Evolutionary conservation across 2,888 invertebrate species (phyloP).

Genomic region (Cheilosia vulpina): DNA sequence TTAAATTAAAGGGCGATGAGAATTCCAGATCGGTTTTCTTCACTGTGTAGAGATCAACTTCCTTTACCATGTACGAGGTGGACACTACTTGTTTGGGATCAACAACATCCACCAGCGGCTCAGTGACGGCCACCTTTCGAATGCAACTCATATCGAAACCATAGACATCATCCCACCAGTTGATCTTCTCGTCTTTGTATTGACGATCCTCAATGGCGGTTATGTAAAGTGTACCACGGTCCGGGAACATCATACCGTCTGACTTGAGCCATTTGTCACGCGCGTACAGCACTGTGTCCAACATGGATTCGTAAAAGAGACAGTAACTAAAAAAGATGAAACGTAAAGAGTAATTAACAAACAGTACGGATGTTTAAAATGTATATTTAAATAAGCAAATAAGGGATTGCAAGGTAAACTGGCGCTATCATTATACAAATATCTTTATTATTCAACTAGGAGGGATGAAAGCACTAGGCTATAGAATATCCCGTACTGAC

Average conservation of each 20-base stretch:
- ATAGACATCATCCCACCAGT: slow-evolving; percentile 99
- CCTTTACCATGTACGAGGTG: slow-evolving; percentile 96
- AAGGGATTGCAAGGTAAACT: too few species aligned
- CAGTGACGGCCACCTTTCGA: slow-evolving; percentile 98
- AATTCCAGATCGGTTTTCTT: slow-evolving; percentile 97
- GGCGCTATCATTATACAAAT: too few species aligned
- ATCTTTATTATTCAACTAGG: too few species aligned
- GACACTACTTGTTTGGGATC: slow-evolving; percentile 99
- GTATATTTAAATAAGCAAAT: neutral
- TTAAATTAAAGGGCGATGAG: slow-evolving; percentile 92
- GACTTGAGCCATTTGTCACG: slow-evolving; percentile 98
- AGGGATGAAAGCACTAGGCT: too few species aligned
- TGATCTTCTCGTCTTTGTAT: slow-evolving; percentile 99
- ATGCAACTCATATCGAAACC: slow-evolving; percentile 99
- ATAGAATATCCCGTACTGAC: too few species aligned
- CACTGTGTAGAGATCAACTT: slow-evolving; percentile 99
- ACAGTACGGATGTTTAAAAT: neutral
- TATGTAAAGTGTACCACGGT: slow-evolving; percentile 96
- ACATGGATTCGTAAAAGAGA: slow-evolving; percentile 99
- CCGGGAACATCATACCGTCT: slow-evolving; percentile 97
- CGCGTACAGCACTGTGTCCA: slow-evolving; percentile 99
- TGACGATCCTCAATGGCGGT: slow-evolving; percentile 98
- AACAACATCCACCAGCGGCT: slow-evolving; percentile 99
- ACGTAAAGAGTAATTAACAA: neutral
- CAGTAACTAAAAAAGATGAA: slow-evolving; percentile 85